These are phyloP conservation scores for Lophotriccus pileatus DNA, from an alignment of 2,797 vertebrate species.

Conservation along the genomic window DNA sequence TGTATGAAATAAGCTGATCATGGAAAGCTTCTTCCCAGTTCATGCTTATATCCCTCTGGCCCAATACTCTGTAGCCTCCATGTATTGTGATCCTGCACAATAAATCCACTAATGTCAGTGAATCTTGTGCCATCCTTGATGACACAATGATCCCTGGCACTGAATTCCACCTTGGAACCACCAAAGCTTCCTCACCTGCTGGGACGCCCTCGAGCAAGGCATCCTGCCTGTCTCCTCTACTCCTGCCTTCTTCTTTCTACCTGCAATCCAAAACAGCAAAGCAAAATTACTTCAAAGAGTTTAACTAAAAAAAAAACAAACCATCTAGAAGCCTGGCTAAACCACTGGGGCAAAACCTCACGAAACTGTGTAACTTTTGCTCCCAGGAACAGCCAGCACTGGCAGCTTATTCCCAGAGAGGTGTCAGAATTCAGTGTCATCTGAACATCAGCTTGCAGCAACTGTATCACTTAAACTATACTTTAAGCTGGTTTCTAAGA, in stretches of 20 bases:
- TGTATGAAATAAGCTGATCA: background rate
- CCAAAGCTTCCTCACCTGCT: conserved; percentile 39
- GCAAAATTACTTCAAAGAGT: background rate
- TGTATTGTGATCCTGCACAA: background rate
- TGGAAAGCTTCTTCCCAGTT: background rate
- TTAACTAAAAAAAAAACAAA: background rate
- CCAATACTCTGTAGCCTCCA: background rate
- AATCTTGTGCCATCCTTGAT: background rate
- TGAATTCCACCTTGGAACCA: background rate
- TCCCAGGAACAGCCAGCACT: background rate
- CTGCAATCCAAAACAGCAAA: conserved; percentile 27
- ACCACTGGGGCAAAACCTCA: background rate
- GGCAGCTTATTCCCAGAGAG: background rate
- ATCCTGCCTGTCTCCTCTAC: background rate
- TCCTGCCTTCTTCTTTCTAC: background rate
- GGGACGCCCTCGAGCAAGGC: background rate
- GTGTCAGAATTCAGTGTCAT: background rate
- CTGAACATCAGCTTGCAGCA: background rate
- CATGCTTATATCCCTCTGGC: background rate
- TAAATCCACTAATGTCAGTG: background rate
- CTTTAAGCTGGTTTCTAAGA: background rate
- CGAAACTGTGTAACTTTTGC: background rate
- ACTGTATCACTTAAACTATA: background rate
- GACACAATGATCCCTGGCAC: background rate
- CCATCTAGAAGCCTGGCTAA: background rate